phyloP scores from a whole-genome alignment of 2,113 vertebrate species.

The Pipra filicauda region DNA sequence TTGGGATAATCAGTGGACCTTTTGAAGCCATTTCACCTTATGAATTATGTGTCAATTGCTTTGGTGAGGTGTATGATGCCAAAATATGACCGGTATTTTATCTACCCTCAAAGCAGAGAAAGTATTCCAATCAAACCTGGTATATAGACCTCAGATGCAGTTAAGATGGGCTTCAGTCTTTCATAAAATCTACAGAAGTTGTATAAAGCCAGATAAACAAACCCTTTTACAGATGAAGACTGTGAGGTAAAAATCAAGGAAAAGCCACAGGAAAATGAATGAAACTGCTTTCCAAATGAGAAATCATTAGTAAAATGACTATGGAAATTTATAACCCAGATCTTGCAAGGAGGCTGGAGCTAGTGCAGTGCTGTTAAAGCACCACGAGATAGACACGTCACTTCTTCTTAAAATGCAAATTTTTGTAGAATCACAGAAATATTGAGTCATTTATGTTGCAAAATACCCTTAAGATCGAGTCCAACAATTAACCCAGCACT shows the following conservation, averaged over 20 bases:
- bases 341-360: neutral
- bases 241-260: neutral
- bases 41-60: neutral
- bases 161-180: neutral
- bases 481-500: neutral
- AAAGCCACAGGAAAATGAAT: neutral
- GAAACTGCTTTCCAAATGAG: neutral
- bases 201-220: neutral
- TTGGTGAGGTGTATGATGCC: neutral
- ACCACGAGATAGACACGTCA: neutral
- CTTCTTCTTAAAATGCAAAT: neutral
- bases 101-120: neutral
- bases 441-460: neutral
- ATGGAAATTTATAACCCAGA: neutral
- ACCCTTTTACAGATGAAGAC: neutral
- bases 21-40: neutral
- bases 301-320: neutral
- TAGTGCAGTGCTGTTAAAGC: neutral
- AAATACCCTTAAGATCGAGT: neutral
- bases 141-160: neutral
- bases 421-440: neutral
- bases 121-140: neutral
- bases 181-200: neutral
- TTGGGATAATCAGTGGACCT: neutral
- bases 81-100: neutral